These are phyloP conservation scores for Drosophila erecta DNA, from an alignment of 1,140 invertebrate species.

Conservation along the genomic window DNA sequence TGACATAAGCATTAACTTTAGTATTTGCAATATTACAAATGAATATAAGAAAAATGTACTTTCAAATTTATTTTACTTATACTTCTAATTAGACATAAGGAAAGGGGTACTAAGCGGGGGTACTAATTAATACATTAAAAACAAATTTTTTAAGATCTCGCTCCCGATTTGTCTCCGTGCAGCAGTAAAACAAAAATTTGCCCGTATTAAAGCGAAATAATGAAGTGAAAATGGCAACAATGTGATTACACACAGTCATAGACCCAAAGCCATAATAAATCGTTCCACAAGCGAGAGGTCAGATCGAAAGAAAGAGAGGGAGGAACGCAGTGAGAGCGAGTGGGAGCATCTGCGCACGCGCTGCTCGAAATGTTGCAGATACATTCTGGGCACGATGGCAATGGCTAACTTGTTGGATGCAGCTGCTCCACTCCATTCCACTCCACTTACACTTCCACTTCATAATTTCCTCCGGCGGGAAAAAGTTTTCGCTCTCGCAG, in stretches of 20 bases:
- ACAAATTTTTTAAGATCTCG: too few species aligned
- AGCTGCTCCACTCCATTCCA: conserved; percentile 13
- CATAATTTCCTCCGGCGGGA: conserved; percentile 10
- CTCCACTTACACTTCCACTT: conserved; percentile 9
- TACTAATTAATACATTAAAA: too few species aligned
- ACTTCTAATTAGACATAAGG: too few species aligned
- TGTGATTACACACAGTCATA: conserved; percentile 78
- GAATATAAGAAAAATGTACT: too few species aligned
- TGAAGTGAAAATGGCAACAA: conserved; percentile 84
- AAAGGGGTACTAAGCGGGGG: too few species aligned
- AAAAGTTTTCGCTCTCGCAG: conserved; percentile 23
- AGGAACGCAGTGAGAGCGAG: conserved; percentile 1
- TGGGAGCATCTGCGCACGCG: conserved; percentile 58
- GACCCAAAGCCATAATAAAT: conserved; percentile 76
- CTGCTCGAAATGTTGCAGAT: conserved; percentile 57
- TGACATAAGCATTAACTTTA: too few species aligned
- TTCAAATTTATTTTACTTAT: too few species aligned
- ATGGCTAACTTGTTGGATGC: conserved; percentile 77
- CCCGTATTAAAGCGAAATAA: conserved; percentile 81
- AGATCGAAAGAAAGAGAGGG: conserved; percentile 2
- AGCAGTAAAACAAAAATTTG: conserved; percentile 77
- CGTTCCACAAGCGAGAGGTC: conserved; percentile 33
- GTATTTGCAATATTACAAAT: too few species aligned
- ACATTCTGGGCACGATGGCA: conserved; percentile 44
- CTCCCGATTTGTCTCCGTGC: conserved; percentile 11